Conservation (phyloP, 2,888 invertebrate genomes). For the Habroteleia sp. region DNA sequence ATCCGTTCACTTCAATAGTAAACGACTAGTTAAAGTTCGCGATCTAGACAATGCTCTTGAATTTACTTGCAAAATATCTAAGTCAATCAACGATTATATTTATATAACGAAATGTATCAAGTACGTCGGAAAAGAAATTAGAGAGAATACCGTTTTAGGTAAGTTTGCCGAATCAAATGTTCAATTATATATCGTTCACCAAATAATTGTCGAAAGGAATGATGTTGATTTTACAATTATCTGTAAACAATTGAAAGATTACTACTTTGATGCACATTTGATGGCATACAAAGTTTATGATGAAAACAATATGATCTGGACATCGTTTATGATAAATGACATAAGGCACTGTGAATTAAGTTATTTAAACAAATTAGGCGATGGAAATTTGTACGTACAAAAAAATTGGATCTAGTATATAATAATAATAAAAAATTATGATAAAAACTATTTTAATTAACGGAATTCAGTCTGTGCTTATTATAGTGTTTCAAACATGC, state of each 20-base stretch:
- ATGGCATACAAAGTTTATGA: slow-evolving; percentile 34
- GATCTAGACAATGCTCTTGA: no score
- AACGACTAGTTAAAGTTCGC: no score
- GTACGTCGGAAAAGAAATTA: slow-evolving; percentile 24
- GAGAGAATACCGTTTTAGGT: slow-evolving; percentile 9
- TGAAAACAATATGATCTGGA: slow-evolving; percentile 15
- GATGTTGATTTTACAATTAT: slow-evolving; percentile 12
- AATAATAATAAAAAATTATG: no score
- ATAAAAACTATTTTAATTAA: no score
- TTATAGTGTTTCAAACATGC: no score
- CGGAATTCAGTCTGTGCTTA: no score
- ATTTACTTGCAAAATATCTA: no score
- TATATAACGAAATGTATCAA: slow-evolving; percentile 12
- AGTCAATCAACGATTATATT: background rate
- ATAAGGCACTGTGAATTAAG: slow-evolving; percentile 1
- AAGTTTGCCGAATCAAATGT: background rate
- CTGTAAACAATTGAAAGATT: slow-evolving; percentile 21
- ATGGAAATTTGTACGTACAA: slow-evolving; percentile 15
- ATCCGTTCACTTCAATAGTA: no score
- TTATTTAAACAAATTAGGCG: slow-evolving; percentile 23
- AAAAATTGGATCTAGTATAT: slow-evolving; percentile 17
- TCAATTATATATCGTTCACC: slow-evolving; percentile 19
- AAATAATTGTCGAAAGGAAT: slow-evolving; percentile 11
- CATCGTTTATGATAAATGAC: slow-evolving; percentile 6
- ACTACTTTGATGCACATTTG: slow-evolving; percentile 22